These are phyloP conservation scores for Sylvilagus bachmani DNA, from an alignment of 2,113 vertebrate species.

Conservation along the genomic window DNA sequence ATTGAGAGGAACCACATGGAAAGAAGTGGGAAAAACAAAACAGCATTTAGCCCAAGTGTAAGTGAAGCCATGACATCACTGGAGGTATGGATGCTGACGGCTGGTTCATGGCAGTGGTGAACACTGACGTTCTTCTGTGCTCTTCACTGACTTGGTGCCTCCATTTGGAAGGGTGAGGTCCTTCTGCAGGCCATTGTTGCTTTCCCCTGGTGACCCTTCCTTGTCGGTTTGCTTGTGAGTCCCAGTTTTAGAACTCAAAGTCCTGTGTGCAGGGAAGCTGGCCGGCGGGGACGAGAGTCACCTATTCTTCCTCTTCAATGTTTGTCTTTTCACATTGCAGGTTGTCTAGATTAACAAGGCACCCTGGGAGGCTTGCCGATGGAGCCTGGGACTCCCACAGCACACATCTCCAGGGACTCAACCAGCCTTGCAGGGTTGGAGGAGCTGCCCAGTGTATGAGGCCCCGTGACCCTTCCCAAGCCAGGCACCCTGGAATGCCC, in stretches of 20 bases:
- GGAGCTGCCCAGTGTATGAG: not conserved
- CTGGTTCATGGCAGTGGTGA: not conserved
- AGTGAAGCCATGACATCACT: not conserved
- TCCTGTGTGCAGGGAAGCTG: not conserved
- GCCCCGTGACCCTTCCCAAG: not conserved
- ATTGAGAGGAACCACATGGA: not conserved
- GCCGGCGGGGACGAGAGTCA: rapidly evolving
- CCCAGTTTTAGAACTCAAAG: not conserved
- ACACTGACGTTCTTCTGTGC: not conserved
- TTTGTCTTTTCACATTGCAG: not conserved
- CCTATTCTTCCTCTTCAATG: not conserved
- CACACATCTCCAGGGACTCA: not conserved
- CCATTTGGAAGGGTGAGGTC: not conserved
- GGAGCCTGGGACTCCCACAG: not conserved
- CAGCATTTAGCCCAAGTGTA: not conserved
- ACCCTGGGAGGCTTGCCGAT: no score
- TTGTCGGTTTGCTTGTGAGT: not conserved
- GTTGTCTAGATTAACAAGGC: not conserved
- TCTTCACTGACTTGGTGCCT: not conserved
- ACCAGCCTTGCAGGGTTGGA: rapidly evolving
- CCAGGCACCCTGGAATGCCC: not conserved
- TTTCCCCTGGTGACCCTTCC: not conserved
- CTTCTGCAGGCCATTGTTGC: not conserved
- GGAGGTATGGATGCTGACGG: not conserved
- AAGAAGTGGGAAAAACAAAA: not conserved